Evolutionary conservation across 1,140 invertebrate genomes (phyloP), one percentile per base, ranked within the genome.

Genomic region (Onthophagus taurus): DNA sequence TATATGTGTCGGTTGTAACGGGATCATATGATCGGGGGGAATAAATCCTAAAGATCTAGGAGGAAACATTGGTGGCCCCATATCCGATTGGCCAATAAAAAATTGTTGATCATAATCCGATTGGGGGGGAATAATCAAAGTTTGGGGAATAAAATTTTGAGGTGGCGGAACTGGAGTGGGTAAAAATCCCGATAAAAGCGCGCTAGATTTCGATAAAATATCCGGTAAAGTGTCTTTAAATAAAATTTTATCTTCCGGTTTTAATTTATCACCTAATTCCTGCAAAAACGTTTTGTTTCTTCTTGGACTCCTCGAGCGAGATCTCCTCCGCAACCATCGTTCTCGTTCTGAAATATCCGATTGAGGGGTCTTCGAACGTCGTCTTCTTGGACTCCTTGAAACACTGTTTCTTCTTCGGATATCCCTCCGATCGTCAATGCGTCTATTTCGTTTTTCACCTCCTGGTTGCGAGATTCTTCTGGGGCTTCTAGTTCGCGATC

Each of bases 261-360:
- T n/a, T 26, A 62, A 41, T 49, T 62, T 61, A 16, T 52, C 49
- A 36, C 47, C 44, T 11, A 61, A 44, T 50, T 61, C 60, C 35
- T 62, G 54, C 23, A 62, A 34, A 43, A 62, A 62, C 3, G 58
- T 53, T 39, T 48, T 48, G 19, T 53, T 54, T 41, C 53, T 51
- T 33, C 3, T n/a, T 6, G 9, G 24, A 26, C 6, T 47, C 34
- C 13, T 24, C 35, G 17, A 39, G 41, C 50, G 47, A 35, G 31
- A 24, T n/a, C 42, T 50, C 26, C 38, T 35, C 13, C 44, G 30
- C 16, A 34, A 42, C 24, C 47, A 42, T 6, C 26, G 17, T 20
- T 35, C 43, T 16, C 49, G 44, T 16, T 49, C 42, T n/a, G 34
- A 48, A 20, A 35, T 11, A 35, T 44, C 44, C 16, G 33, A 47